Conservation (phyloP, 2,113 vertebrate species). For the Amazona vittata region DNA sequence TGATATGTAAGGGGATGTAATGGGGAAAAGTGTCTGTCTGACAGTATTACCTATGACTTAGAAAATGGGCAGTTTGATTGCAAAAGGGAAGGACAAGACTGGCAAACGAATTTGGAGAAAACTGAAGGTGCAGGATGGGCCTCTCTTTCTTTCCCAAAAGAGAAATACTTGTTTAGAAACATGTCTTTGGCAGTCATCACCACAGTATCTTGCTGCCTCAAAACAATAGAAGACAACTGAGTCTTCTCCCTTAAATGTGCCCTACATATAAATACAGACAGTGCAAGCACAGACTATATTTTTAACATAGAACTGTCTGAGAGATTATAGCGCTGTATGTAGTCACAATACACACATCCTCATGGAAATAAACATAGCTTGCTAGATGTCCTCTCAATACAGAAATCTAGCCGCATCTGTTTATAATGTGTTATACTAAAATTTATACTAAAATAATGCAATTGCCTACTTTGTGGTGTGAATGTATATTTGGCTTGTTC, state of each 20-base stretch:
- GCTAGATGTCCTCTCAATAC: neutral
- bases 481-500: neutral
- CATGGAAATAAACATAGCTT: neutral
- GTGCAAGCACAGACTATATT: neutral
- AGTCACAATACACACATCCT: neutral
- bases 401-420: neutral
- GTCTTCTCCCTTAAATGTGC: neutral
- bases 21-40: neutral
- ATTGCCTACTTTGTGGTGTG: neutral
- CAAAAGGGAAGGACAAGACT: neutral
- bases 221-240: neutral
- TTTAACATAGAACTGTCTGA: neutral
- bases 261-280: neutral
- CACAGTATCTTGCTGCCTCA: neutral
- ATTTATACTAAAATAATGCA: neutral
- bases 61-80: neutral
- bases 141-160: neutral
- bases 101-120: neutral
- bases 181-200: neutral
- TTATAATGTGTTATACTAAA: neutral
- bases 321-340: neutral
- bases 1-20: neutral
- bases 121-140: neutral
- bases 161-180: slow-evolving; percentile 2
- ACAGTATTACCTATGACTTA: neutral